Conservation (phyloP, 2,797 vertebrate genomes). For the Amniataba percoides region DNA sequence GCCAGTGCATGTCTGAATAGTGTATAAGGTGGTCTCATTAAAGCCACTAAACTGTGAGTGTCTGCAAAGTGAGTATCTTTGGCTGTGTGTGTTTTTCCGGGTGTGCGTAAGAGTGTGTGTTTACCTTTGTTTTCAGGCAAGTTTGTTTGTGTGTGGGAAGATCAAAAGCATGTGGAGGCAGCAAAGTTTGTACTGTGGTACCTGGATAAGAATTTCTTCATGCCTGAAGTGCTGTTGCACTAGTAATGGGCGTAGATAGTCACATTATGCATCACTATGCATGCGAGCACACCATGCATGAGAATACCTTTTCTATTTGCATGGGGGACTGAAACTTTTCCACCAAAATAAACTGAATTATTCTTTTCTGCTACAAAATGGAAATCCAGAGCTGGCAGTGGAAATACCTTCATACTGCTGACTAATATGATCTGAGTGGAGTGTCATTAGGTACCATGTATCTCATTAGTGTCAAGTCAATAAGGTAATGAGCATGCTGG, state of each 20-base stretch:
- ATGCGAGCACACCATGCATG: neutral
- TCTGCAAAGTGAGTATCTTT: constrained; percentile 31
- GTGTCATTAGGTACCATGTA: constrained; percentile 3
- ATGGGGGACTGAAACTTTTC: neutral
- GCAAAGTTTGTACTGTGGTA: constrained; percentile 47
- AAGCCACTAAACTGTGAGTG: constrained; percentile 39
- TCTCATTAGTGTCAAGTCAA: constrained; percentile 31
- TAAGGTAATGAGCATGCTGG: constrained; percentile 7
- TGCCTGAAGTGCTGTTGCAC: constrained; percentile 34
- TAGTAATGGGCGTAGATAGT: constrained; percentile 19
- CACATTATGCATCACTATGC: constrained; percentile 12
- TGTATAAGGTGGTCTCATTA: constrained; percentile 56
- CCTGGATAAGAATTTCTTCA: constrained; percentile 44
- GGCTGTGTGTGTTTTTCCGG: constrained; percentile 33
- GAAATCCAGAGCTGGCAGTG: neutral
- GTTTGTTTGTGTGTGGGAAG: constrained; percentile 57
- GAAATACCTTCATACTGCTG: neutral
- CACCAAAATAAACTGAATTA: neutral
- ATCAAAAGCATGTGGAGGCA: constrained; percentile 52
- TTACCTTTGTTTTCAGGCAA: constrained; percentile 58
- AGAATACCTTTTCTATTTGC: neutral
- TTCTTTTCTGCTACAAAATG: neutral
- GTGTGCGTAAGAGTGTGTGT: constrained; percentile 32
- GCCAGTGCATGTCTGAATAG: constrained; percentile 41
- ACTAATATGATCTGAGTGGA: neutral